Conservation (phyloP, 2,113 vertebrate species). For the rat (Rattus norvegicus) region DNA sequence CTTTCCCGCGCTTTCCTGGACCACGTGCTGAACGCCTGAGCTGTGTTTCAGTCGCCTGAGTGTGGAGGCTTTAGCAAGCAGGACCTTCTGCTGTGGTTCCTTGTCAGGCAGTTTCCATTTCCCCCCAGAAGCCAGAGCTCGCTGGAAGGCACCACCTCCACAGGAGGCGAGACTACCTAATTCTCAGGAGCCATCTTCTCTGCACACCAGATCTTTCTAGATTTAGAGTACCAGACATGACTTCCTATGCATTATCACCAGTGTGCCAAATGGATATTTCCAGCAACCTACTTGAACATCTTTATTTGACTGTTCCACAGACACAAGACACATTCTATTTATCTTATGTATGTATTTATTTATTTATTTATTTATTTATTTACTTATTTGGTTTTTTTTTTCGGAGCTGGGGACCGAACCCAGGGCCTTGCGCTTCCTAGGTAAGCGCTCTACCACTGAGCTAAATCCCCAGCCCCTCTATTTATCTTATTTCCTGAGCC, state of each 20-base stretch:
- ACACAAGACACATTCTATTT: neutral
- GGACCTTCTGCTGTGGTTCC: neutral
- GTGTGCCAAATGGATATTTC: neutral
- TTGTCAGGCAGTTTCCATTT: neutral
- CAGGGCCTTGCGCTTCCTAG: too few species aligned
- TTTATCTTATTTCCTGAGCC: neutral
- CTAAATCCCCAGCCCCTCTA: too few species aligned
- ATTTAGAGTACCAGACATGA: neutral
- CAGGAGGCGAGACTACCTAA: too few species aligned
- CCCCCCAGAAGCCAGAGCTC: neutral
- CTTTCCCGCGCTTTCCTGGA: neutral
- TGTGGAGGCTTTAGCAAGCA: fast-evolving
- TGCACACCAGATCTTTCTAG: neutral
- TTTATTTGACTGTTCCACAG: neutral
- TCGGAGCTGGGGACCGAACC: too few species aligned
- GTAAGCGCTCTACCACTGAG: too few species aligned
- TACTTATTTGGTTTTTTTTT: too few species aligned
- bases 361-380: too few species aligned
- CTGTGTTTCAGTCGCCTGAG: neutral
- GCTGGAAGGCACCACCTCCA: neutral
- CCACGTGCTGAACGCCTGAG: neutral
- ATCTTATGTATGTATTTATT: too few species aligned
- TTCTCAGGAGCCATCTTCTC: neutral
- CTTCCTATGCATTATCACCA: neutral
- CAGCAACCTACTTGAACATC: neutral